phyloP scores from a whole-genome alignment of 1,140 invertebrate species.

The Phymastichus coffea region DNA sequence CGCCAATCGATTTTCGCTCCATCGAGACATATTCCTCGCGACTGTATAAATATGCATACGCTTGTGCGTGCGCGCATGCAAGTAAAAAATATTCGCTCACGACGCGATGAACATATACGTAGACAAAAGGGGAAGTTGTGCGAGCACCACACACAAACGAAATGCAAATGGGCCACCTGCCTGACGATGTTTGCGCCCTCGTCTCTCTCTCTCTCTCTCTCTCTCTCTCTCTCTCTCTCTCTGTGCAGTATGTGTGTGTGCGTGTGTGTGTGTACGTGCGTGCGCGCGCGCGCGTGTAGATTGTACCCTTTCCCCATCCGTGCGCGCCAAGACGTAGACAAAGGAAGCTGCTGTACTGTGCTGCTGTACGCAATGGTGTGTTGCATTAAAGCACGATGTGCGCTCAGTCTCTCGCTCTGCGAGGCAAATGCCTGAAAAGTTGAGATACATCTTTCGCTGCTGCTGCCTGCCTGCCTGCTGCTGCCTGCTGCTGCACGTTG shows the following conservation, averaged over 20 bases:
- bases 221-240: background rate
- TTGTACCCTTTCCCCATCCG: too few species aligned
- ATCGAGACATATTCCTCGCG: background rate
- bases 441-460: too few species aligned
- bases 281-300: too few species aligned
- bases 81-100: conserved; percentile 36
- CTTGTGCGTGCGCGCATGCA: background rate
- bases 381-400: conserved; percentile 10
- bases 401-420: too few species aligned
- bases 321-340: conserved; percentile 15
- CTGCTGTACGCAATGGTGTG: too few species aligned
- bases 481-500: too few species aligned
- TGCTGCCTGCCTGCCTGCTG: too few species aligned
- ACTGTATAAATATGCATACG: background rate
- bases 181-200: conserved; percentile 31
- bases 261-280: conserved; percentile 41
- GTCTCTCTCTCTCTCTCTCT: background rate
- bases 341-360: conserved; percentile 1
- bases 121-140: too few species aligned
- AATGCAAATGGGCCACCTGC: conserved; percentile 52
- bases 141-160: conserved; percentile 46
- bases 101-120: background rate
- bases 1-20: background rate
- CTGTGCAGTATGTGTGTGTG: conserved; percentile 36
- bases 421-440: too few species aligned